Evolutionary conservation across 2,888 invertebrate species (phyloP).

Genomic region (Pseudococcus longispinus): DNA sequence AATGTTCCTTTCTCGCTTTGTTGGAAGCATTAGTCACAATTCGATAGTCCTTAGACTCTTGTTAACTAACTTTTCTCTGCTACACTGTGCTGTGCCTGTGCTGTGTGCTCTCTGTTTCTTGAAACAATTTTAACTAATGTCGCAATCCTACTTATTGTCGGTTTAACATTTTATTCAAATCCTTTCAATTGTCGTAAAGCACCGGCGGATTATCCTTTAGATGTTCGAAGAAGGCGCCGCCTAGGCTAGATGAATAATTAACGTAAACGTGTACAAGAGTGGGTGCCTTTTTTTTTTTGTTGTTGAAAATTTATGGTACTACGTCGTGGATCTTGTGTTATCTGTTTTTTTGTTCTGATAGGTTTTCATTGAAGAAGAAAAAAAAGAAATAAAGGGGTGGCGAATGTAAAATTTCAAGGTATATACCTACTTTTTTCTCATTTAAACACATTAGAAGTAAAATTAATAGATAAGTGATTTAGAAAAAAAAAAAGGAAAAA

Average conservation of each 20-base stretch:
- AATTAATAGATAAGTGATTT: too few species aligned
- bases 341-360: too few species aligned
- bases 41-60: slow-evolving; percentile 49
- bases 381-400: too few species aligned
- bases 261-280: background rate
- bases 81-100: background rate
- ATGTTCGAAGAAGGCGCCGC: background rate
- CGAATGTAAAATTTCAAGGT: too few species aligned
- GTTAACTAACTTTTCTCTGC: slow-evolving; percentile 38
- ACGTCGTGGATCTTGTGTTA: too few species aligned
- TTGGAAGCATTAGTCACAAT: slow-evolving; percentile 53
- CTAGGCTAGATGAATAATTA: background rate
- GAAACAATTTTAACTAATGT: slow-evolving; percentile 46
- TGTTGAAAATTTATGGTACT: too few species aligned
- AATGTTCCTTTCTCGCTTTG: slow-evolving; percentile 51
- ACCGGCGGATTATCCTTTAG: slow-evolving; percentile 2
- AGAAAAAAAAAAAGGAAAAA: too few species aligned
- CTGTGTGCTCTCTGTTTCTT: slow-evolving; percentile 40
- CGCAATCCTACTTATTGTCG: slow-evolving; percentile 41
- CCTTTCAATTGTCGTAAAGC: slow-evolving; percentile 44
- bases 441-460: too few species aligned
- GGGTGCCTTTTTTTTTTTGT: too few species aligned
- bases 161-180: slow-evolving; percentile 45
- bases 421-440: too few species aligned
- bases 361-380: too few species aligned